These are phyloP conservation scores for Callosobruchus maculatus DNA, from an alignment of 2,888 invertebrate genomes.

Conservation along the genomic window DNA sequence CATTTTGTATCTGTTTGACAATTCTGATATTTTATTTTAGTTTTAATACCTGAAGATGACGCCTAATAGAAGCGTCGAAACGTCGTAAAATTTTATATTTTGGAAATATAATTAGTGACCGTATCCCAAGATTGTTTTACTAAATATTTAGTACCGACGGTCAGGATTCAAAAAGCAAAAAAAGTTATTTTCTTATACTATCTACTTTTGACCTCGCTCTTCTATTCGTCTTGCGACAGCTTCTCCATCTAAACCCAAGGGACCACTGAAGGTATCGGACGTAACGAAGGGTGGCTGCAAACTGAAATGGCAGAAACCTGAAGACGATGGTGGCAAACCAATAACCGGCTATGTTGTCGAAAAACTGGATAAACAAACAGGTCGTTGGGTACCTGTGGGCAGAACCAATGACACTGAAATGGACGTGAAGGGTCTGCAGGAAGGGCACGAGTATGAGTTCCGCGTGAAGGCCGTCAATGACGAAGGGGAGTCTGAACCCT, in stretches of 20 bases:
- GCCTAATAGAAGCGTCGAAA: too few relatives aligned
- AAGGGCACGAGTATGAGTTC: conserved; percentile 92
- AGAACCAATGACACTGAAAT: conserved; percentile 81
- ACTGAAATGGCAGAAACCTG: conserved; percentile 89
- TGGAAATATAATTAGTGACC: too few relatives aligned
- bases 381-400: conserved; percentile 91
- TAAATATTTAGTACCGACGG: too few relatives aligned
- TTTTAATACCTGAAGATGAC: too few relatives aligned
- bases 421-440: conserved; percentile 84
- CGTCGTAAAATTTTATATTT: too few relatives aligned
- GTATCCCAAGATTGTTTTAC: too few relatives aligned
- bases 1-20: too few relatives aligned
- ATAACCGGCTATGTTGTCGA: conserved; percentile 91
- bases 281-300: conserved; percentile 88
- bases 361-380: conserved; percentile 87
- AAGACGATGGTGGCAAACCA: conserved; percentile 93
- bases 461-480: conserved; percentile 91
- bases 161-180: too few relatives aligned
- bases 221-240: conserved; percentile 47
- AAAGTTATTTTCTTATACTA: too few relatives aligned
- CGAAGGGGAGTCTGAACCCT: conserved; percentile 91
- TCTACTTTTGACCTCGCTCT: too few relatives aligned
- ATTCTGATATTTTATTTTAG: too few relatives aligned
- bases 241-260: conserved; percentile 82
- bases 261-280: conserved; percentile 83